Conservation (phyloP, 2,888 invertebrate genomes). For the Lasioglossum leucozonium region DNA sequence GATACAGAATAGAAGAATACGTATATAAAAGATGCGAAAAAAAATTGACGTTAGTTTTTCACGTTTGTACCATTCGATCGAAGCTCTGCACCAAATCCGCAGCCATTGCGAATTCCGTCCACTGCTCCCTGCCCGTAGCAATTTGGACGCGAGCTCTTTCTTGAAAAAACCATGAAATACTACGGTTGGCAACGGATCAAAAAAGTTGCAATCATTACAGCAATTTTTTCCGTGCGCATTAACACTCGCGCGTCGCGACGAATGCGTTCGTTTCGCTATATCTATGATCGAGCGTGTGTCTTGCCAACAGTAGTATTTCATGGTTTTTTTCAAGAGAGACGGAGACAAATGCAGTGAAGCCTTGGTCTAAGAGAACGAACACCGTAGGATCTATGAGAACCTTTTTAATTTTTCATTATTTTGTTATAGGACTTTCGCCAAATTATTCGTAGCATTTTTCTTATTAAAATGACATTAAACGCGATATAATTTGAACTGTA, state of each 20-base stretch:
- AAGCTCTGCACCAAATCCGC: background rate
- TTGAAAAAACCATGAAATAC: background rate
- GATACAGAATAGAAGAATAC: background rate
- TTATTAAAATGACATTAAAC: too few species aligned
- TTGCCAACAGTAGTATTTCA: conserved; percentile 3
- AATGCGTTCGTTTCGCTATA: background rate
- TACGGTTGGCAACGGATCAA: background rate
- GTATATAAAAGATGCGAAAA: too few species aligned
- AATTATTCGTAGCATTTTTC: too few species aligned
- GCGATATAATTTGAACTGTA: too few species aligned
- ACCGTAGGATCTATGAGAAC: too few species aligned
- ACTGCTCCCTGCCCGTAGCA: background rate
- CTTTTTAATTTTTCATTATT: too few species aligned
- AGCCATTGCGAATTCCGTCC: background rate
- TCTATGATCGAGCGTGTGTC: background rate
- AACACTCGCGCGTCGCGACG: background rate
- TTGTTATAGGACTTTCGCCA: too few species aligned
- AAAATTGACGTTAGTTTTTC: background rate
- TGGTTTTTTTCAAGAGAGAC: background rate
- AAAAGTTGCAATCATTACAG: background rate
- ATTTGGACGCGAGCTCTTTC: background rate
- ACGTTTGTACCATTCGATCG: background rate
- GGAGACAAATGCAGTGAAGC: background rate
- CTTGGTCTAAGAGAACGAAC: too few species aligned
- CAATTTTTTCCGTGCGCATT: background rate